A percentile compares a stretch with the other conserved stretches of the same genome.
These are phyloP conservation scores for Crocuta crocuta DNA, from an alignment of 2,113 vertebrate species.

Conservation along the genomic window DNA sequence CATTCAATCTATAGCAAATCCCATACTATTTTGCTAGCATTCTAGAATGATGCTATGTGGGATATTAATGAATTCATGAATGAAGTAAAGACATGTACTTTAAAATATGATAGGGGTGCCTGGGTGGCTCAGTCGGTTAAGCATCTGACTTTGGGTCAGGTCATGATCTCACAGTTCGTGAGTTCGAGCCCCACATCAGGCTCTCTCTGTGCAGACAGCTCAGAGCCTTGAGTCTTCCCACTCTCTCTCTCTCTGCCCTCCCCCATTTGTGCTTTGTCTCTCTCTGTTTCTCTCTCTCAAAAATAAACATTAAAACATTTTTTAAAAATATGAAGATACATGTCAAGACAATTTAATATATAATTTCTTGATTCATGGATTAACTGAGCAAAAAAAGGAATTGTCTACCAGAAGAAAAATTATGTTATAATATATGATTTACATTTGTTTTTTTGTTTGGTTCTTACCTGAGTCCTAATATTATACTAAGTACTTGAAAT, in stretches of 20 bases:
- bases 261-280: no score
- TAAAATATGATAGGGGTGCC: not conserved
- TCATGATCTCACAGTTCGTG: no score
- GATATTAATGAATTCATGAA: not conserved
- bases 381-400: not conserved
- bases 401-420: not conserved
- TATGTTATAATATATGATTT: not conserved
- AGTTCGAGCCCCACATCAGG: no score
- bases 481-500: not conserved
- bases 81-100: not conserved
- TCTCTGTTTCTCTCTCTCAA: no score
- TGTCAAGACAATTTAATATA: not conserved
- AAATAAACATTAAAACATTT: no score
- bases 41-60: not conserved
- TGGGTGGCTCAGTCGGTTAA: no score
- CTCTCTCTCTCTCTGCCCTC: no score
- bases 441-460: constrained; percentile 39
- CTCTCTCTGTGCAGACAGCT: no score
- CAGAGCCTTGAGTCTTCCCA: no score
- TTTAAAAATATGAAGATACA: not conserved
- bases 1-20: not conserved
- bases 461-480: not conserved
- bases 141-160: no score
- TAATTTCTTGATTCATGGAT: not conserved
- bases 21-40: not conserved